A percentile compares a stretch with the other conserved stretches of the same genome.
Evolutionary conservation across 2,888 invertebrate genomes (phyloP).

Genomic region (Plutella xylostella): DNA sequence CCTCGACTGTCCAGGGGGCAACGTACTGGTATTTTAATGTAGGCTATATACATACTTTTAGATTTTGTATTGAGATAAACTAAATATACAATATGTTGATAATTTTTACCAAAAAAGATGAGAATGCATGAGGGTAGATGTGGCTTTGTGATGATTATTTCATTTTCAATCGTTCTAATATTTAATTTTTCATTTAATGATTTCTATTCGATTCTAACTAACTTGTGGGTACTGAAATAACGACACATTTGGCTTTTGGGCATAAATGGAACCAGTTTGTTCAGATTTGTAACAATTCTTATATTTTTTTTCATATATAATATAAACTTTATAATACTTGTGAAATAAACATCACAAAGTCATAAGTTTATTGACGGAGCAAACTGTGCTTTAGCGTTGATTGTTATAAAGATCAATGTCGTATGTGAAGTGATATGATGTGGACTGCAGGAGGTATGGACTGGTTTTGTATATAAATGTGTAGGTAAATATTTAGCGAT

Average conservation of each 20-base stretch:
- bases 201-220: neutral
- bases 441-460: too few relatives aligned
- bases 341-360: too few relatives aligned
- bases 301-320: neutral
- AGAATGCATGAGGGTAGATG: neutral
- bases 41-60: slow-evolving; percentile 37
- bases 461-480: neutral
- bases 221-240: neutral
- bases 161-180: neutral
- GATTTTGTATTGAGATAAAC: slow-evolving; percentile 63
- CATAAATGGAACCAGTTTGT: neutral
- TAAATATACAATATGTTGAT: slow-evolving; percentile 52
- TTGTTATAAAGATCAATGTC: neutral
- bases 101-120: slow-evolving; percentile 25
- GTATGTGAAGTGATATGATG: too few relatives aligned
- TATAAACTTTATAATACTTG: too few relatives aligned
- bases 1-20: too few relatives aligned
- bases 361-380: neutral
- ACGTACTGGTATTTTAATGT: slow-evolving; percentile 5
- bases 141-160: neutral
- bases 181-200: neutral
- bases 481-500: neutral
- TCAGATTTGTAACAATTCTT: neutral
- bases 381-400: neutral
- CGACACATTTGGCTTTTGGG: neutral